Percentiles rank a stretch among this genome's conserved stretches.
These are phyloP conservation scores for Bettongia penicillata DNA, from an alignment of 2,113 vertebrate species.

Conservation along the genomic window DNA sequence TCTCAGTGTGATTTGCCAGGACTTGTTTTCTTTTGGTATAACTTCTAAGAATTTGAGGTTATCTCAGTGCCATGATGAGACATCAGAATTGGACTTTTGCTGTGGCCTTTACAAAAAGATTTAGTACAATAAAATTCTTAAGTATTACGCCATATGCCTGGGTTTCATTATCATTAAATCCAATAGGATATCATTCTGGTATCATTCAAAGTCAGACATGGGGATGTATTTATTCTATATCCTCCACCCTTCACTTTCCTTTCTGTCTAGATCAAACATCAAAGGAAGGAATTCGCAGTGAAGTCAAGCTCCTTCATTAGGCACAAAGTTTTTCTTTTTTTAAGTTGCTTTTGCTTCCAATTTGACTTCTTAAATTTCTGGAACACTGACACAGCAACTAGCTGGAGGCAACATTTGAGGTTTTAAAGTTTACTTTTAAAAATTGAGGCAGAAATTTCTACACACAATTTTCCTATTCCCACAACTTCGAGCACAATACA, in stretches of 20 bases:
- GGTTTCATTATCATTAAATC: not conserved
- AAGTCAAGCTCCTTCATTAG: not conserved
- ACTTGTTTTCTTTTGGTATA: not conserved
- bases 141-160: not conserved
- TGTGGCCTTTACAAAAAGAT: not conserved
- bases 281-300: not conserved
- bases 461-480: conserved; percentile 6
- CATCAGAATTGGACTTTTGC: not conserved
- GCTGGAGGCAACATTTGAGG: not conserved
- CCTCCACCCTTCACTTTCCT: rapidly evolving
- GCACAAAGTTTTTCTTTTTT: not conserved
- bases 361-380: not conserved
- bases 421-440: conserved; percentile 38
- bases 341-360: not conserved
- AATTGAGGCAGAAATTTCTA: not conserved
- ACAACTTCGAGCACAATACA: not conserved
- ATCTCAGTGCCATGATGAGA: not conserved
- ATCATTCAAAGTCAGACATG: not conserved
- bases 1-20: not conserved
- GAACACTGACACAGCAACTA: conserved; percentile 18
- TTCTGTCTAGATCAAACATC: conserved; percentile 26
- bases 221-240: not conserved
- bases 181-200: not conserved
- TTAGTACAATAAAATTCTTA: not conserved
- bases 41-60: not conserved